Base-by-base conservation (phyloP, 2,888 invertebrate genomes). In the Chromoteleia sp. region DNA sequence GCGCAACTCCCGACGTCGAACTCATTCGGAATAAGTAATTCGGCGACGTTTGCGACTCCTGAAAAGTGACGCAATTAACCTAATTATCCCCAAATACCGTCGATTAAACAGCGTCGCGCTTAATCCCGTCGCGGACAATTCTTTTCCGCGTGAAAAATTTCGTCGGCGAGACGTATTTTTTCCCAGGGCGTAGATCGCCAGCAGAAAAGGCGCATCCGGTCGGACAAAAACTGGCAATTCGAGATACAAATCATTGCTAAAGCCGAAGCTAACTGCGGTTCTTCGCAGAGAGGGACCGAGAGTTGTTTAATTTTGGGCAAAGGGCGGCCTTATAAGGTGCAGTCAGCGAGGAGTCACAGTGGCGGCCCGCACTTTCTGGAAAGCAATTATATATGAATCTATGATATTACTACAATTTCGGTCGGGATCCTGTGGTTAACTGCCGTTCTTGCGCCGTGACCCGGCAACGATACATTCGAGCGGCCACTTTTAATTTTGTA, bases 371-470 rank as follows among this genome's bases (percentile, higher is more conserved):
- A 61, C 75, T 71, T 76, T 81, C 75, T 59, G 61, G 59, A 81
- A 83, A 83, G 83, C 88, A 86, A 88, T 88, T 88, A 88, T 86
- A 86, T 85, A 85, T 84, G 84, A 86, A 87, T 88, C 87, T 87
- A 88, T 86, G 84, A 86, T 87, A 88, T 87, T 86, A 88, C 88
- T 85, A 86, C 84, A 87, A 87, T 87, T 87, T 85, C 85, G 81
- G 77, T 58, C 50, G 61, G 83, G 83, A 86, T 87, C 85, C 86
- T 85, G 86, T 84, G 83, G 86, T 84, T 82, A 80, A 84, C 85
- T 83, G 84, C 83, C 75, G 83, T 58, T 79, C 83, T 82, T 81
- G 81, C 67, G 58, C 83, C 65, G 71, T 70, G 82, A 77, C 73
- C 73, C 39, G 33, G 39, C 56, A 70, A 70, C 77, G 81, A 61